A percentile compares a stretch with the other conserved stretches of the same genome.
These are phyloP conservation scores for Zaprionus ghesquierei DNA, from an alignment of 1,140 invertebrate genomes.

Conservation along the genomic window DNA sequence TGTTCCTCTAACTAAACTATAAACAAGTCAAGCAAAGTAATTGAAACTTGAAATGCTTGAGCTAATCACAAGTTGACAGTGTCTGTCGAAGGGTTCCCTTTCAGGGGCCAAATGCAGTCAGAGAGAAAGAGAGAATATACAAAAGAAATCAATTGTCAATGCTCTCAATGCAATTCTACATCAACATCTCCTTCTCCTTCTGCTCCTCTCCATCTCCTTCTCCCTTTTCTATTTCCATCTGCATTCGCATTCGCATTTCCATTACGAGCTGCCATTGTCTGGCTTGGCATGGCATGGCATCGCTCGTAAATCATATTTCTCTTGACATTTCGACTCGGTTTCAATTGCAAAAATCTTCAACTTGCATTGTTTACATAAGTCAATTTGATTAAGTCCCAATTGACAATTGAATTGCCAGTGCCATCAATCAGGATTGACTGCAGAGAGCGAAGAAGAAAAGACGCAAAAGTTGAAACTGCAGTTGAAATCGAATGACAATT, in stretches of 20 bases:
- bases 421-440: slow-evolving; percentile 66
- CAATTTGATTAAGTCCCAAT: slow-evolving; percentile 72
- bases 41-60: background rate
- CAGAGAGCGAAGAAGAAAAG: slow-evolving; percentile 16
- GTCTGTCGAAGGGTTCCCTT: too few relatives aligned
- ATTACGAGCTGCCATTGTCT: slow-evolving; percentile 33
- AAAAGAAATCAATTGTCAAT: background rate
- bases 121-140: too few relatives aligned
- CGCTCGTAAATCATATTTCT: slow-evolving; percentile 71
- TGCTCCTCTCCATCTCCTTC: background rate
- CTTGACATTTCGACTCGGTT: slow-evolving; percentile 70
- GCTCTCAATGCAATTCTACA: background rate
- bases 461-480: slow-evolving; percentile 38
- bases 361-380: slow-evolving; percentile 68
- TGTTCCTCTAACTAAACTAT: background rate
- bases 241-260: slow-evolving; percentile 15
- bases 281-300: slow-evolving; percentile 1
- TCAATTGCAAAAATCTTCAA: slow-evolving; percentile 53
- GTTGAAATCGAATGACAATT: slow-evolving; percentile 58
- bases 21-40: background rate
- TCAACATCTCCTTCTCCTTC: too few relatives aligned
- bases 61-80: background rate
- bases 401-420: slow-evolving; percentile 63
- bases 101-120: background rate
- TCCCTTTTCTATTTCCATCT: background rate